Evolutionary conservation across 2,797 vertebrate genomes (phyloP), one percentile per base, ranked within the genome.

Genomic region (Lophotriccus pileatus): DNA sequence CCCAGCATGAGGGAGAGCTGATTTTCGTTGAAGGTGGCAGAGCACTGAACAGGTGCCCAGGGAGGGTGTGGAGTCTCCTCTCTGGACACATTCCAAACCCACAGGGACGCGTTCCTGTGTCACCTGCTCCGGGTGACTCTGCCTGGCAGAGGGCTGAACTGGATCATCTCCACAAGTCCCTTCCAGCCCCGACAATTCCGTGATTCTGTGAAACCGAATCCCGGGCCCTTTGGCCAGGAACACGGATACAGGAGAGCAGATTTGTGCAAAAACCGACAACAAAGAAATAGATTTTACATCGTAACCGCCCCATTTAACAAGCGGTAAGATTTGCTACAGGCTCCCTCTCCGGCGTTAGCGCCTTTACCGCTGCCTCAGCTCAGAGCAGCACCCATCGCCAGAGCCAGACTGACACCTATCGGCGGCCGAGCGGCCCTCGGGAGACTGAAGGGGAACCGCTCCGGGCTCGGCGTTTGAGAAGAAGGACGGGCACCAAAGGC

Each of bases 281-380:
- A 37, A 21, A 4, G 19, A 12, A 25, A 8, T 2, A 22, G 8
- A 10, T 59, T 64, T 91, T 25, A 3, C 19, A 16, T 18, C 7
- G 9, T 22, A 70, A 18, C 72, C 36, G 2, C 11, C 10, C 14
- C 23, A 2, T 28, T 24, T 27, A 32, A 34, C 24, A 16, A 19
- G 3, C 1, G 4, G 0, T 9, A 6, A 3, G 12, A 22, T 36
- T 7, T 13, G 9, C 23, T 10, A 7, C 25, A 4, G 8, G 1
- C 58, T 24, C 11, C 7, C 21, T 15, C 25, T 30, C 20, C 14
- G 4, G 0, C 0, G 41, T 1, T 17, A 4, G 39, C 4, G 30
- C 25, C 28, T 20, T 16, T 1, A 5, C 12, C 53, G 3, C 30
- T 2, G 10, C 2, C 2, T 6, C 36, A 36, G 47, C 41, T 0